phyloP scores from a whole-genome alignment of 1,140 invertebrate genomes.

The Anoplolepis gracilipes region DNA sequence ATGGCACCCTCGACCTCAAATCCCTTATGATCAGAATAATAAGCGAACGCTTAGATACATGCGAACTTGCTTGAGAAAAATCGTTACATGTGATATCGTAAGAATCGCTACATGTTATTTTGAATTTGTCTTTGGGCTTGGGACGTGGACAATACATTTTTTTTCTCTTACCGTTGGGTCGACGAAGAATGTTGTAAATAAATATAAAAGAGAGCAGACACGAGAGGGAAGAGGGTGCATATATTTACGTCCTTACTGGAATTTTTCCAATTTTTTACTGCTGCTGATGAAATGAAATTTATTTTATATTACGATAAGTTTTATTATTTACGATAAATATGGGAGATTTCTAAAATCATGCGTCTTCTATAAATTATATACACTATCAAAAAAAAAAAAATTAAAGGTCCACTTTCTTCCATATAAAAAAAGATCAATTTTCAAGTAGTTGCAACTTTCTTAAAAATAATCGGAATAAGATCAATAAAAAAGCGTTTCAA shows the following conservation, averaged over 20 bases:
- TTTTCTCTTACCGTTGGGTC: not conserved
- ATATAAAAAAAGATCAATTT: no score
- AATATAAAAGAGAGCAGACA: constrained; percentile 1
- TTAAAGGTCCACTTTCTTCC: no score
- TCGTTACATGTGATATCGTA: constrained; percentile 41
- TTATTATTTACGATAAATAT: not conserved
- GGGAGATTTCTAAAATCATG: not conserved
- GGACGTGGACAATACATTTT: not conserved
- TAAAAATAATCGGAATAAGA: no score
- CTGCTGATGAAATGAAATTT: constrained; percentile 23
- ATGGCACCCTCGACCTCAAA: constrained; percentile 35
- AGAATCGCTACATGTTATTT: no score
- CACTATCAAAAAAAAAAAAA: no score
- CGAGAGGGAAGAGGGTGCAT: constrained; percentile 43
- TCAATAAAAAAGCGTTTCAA: no score
- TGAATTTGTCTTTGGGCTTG: constrained; percentile 9
- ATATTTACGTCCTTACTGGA: not conserved
- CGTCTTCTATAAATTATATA: not conserved
- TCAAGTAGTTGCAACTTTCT: no score
- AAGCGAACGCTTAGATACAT: constrained; percentile 27
- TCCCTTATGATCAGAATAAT: constrained; percentile 58
- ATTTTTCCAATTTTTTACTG: constrained; percentile 14
- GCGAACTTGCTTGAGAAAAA: constrained; percentile 50
- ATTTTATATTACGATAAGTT: constrained; percentile 1
- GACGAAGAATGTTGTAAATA: constrained; percentile 27